Conservation (phyloP, 2,888 invertebrate genomes). For the Anthophora plumipes region DNA sequence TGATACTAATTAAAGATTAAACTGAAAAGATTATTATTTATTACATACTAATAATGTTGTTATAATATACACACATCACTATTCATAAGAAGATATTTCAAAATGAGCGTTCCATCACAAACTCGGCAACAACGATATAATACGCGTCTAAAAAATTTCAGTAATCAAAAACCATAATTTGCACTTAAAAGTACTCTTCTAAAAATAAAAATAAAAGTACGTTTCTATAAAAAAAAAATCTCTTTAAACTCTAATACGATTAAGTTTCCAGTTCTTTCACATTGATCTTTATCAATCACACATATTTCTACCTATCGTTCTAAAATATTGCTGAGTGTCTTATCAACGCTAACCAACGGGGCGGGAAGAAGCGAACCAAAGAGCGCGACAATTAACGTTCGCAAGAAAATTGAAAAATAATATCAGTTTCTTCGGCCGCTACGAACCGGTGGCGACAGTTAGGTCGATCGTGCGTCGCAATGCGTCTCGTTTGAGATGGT, state of each 20-base stretch:
- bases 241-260: neutral
- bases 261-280: neutral
- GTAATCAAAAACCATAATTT: neutral
- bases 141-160: neutral
- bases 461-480: slow-evolving; percentile 50
- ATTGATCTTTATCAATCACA: neutral
- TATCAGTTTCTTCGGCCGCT: slow-evolving; percentile 12
- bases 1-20: neutral
- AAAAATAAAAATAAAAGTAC: too few species aligned
- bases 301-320: neutral
- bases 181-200: neutral
- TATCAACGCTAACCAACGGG: neutral
- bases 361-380: neutral
- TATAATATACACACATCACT: neutral
- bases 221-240: neutral
- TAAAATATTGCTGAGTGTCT: too few species aligned
- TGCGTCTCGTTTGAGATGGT: slow-evolving; percentile 69
- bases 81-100: neutral
- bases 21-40: neutral
- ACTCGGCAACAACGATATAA: neutral
- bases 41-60: neutral
- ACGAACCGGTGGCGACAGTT: neutral
- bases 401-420: slow-evolving; percentile 38
- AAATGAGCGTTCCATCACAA: neutral
- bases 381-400: neutral